These are phyloP conservation scores for Venustoraphidia nigricollis DNA, from an alignment of 2,888 invertebrate genomes.

Conservation along the genomic window DNA sequence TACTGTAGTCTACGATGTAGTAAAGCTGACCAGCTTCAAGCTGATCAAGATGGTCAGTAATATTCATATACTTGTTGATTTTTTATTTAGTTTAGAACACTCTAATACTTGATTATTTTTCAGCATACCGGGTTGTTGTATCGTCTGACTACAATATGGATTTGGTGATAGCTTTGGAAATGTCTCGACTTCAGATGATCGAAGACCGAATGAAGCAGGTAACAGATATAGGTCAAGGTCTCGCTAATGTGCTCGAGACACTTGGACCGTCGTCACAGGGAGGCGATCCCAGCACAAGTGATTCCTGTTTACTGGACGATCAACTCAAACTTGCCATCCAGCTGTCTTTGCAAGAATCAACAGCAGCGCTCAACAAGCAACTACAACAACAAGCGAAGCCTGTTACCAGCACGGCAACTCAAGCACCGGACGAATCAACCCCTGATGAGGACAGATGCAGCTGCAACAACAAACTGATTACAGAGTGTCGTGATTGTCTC, in stretches of 20 bases:
- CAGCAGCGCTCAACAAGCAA: conserved; percentile 16
- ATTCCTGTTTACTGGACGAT: conserved; percentile 27
- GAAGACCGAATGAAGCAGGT: conserved; percentile 38
- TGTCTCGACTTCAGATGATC: conserved; percentile 50
- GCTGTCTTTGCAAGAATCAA: conserved; percentile 31
- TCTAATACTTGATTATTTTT: conserved; percentile 7
- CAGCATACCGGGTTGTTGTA: conserved; percentile 19
- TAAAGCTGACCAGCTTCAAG: conserved; percentile 13
- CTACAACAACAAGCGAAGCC: conserved; percentile 12
- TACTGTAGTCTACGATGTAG: conserved; percentile 37
- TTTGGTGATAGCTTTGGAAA: conserved; percentile 46
- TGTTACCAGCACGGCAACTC: conserved; percentile 9
- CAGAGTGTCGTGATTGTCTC: neutral
- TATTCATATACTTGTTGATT: too few species aligned
- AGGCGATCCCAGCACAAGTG: conserved; percentile 24
- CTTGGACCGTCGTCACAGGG: conserved; percentile 9
- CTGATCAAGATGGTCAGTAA: conserved; percentile 1
- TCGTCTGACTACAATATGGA: conserved; percentile 41
- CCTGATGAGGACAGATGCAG: neutral
- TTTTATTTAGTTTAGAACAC: neutral
- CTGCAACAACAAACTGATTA: neutral
- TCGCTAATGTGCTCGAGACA: conserved; percentile 13
- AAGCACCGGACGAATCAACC: conserved; percentile 4
- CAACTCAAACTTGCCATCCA: conserved; percentile 35
- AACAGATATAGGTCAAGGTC: conserved; percentile 17